Evolutionary conservation across 2,797 vertebrate genomes (phyloP).

Genomic region (Hybognathus amarus): DNA sequence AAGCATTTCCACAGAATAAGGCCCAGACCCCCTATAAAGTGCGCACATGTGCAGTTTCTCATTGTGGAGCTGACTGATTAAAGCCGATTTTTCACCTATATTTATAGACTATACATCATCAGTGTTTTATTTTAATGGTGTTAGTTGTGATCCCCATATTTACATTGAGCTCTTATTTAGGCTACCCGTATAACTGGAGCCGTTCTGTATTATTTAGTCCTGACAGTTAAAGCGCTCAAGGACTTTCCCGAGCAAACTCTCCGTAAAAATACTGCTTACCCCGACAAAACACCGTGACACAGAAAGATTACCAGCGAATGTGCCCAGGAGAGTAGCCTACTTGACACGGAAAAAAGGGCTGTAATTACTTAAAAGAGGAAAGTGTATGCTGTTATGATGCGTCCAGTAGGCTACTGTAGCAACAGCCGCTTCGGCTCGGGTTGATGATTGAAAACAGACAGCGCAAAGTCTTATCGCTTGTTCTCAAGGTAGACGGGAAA

Average conservation of each 20-base stretch:
- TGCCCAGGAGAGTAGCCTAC: constrained; percentile 10
- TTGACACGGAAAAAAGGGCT: constrained; percentile 9
- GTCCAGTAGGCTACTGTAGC: not conserved
- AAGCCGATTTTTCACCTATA: not conserved
- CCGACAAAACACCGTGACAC: constrained; percentile 42
- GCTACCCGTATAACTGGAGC: constrained; percentile 3
- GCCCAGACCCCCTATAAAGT: not conserved
- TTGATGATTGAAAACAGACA: constrained; percentile 22
- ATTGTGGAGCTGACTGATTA: not conserved
- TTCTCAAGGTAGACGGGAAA: constrained; percentile 30
- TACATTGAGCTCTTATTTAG: not conserved
- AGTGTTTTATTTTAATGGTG: not conserved
- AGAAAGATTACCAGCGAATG: constrained; percentile 13
- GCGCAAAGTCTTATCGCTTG: not conserved
- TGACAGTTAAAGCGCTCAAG: constrained; percentile 56
- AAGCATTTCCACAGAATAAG: constrained; percentile 16
- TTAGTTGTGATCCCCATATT: constrained; percentile 2
- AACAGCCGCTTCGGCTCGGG: constrained; percentile 11
- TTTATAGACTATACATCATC: not conserved
- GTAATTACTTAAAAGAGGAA: not conserved
- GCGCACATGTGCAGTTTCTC: not conserved
- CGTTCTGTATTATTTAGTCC: constrained; percentile 43
- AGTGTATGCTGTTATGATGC: constrained; percentile 17
- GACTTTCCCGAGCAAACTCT: constrained; percentile 44
- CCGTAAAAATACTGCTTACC: constrained; percentile 35